Conservation (phyloP, 2,888 invertebrate species). For the Sesia apiformis region DNA sequence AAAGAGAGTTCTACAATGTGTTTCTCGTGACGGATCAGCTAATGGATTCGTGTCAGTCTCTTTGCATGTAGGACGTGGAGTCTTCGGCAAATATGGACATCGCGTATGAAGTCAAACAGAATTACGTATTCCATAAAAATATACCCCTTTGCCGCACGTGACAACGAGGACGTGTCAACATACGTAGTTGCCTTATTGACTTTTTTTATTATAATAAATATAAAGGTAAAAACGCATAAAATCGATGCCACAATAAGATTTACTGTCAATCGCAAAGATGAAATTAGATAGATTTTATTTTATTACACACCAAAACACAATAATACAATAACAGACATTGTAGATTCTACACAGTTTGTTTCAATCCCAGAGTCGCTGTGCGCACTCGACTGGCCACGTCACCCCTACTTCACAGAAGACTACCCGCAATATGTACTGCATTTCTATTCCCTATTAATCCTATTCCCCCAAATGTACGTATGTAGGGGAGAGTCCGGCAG, state of each 20-base stretch:
- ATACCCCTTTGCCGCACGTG: constrained; percentile 66
- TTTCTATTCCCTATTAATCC: too few relatives aligned
- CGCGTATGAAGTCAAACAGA: constrained; percentile 74
- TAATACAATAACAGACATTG: not conserved
- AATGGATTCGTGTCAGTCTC: constrained; percentile 24
- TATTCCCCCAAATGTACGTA: too few relatives aligned
- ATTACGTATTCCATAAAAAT: constrained; percentile 75
- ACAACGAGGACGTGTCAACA: constrained; percentile 32
- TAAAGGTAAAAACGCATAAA: not conserved
- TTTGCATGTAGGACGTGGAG: constrained; percentile 51
- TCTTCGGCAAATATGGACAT: constrained; percentile 63
- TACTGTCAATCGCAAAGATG: not conserved
- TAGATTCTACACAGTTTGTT: too few relatives aligned
- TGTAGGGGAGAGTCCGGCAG: too few relatives aligned
- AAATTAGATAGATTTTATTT: not conserved
- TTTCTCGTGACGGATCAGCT: not conserved
- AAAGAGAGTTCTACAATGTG: too few relatives aligned
- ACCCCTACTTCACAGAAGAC: too few relatives aligned
- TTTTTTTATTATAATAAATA: not conserved
- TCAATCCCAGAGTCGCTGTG: too few relatives aligned
- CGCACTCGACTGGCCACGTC: too few relatives aligned
- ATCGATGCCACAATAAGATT: not conserved
- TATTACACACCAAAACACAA: too few relatives aligned
- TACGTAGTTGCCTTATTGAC: not conserved
- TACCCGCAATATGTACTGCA: too few relatives aligned